These are phyloP conservation scores for Nomada ruficornis DNA, from an alignment of 2,888 invertebrate genomes.

Conservation along the genomic window DNA sequence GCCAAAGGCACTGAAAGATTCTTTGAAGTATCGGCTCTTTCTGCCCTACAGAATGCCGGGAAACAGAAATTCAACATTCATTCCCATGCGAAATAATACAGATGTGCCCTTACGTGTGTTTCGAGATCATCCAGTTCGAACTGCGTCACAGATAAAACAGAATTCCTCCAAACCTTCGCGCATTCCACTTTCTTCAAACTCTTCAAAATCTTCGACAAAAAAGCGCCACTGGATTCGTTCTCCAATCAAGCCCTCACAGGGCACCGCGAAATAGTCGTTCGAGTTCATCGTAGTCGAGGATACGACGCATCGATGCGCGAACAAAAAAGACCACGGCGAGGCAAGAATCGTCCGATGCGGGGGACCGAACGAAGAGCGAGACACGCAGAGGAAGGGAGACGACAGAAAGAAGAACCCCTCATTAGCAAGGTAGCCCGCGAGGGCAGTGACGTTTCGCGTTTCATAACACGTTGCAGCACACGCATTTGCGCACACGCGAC, in stretches of 20 bases:
- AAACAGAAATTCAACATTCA: slow-evolving; percentile 65
- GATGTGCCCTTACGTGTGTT: slow-evolving; percentile 29
- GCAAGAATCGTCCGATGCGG: neutral
- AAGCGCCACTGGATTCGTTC: slow-evolving; percentile 23
- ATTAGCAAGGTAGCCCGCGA: slow-evolving; percentile 73
- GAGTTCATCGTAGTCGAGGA: slow-evolving; percentile 57
- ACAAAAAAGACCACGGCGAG: slow-evolving; percentile 34
- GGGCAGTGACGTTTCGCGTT: slow-evolving; percentile 71
- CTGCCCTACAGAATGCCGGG: slow-evolving; percentile 49
- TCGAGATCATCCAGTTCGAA: slow-evolving; percentile 9
- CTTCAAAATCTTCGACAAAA: slow-evolving; percentile 2
- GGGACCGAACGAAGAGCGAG: slow-evolving; percentile 4
- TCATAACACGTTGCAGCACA: slow-evolving; percentile 68
- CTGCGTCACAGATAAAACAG: neutral
- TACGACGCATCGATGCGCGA: slow-evolving; percentile 52
- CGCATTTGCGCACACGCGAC: slow-evolving; percentile 63
- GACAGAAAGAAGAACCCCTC: slow-evolving; percentile 67
- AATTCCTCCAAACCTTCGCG: slow-evolving; percentile 3
- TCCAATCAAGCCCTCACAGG: neutral
- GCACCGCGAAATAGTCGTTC: slow-evolving; percentile 50
- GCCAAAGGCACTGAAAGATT: slow-evolving; percentile 66
- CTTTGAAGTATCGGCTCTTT: slow-evolving; percentile 70
- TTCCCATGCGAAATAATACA: slow-evolving; percentile 68
- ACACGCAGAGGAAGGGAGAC: slow-evolving; percentile 34
- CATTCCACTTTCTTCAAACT: too few relatives aligned